phyloP scores from a whole-genome alignment of 1,140 invertebrate species.

The Augochlora pura region DNA sequence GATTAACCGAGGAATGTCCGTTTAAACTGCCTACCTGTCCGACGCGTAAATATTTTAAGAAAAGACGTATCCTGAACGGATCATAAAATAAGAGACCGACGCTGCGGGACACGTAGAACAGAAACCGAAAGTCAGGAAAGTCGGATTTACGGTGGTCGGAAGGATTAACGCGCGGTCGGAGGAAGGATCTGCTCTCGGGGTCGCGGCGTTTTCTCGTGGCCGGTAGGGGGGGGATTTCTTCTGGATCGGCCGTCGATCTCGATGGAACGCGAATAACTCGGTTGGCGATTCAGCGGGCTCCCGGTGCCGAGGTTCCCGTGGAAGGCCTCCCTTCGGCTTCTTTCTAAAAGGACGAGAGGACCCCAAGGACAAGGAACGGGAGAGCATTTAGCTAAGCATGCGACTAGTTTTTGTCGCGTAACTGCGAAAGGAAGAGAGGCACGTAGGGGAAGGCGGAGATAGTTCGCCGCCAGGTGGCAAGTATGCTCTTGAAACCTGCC shows the following conservation, averaged over 20 bases:
- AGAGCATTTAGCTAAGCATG: conserved; percentile 77
- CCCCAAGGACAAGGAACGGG: conserved; percentile 68
- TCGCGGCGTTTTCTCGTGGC: not conserved
- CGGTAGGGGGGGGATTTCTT: conserved; percentile 4
- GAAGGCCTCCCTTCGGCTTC: conserved; percentile 39
- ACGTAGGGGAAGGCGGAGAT: conserved; percentile 52
- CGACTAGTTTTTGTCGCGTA: conserved; percentile 77
- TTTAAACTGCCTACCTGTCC: too few species aligned
- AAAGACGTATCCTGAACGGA: too few species aligned
- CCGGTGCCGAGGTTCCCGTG: not conserved
- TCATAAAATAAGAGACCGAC: too few species aligned
- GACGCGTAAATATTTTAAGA: too few species aligned
- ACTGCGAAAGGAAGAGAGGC: conserved; percentile 66
- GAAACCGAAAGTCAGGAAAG: too few species aligned
- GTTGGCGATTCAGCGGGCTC: conserved; percentile 22
- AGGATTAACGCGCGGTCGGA: too few species aligned
- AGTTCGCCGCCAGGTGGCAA: conserved; percentile 71
- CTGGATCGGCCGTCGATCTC: conserved; percentile 32
- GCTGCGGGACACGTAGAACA: too few species aligned
- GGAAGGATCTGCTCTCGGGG: not conserved
- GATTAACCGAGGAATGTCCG: too few species aligned
- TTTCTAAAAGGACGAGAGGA: conserved; percentile 62
- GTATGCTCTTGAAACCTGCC: conserved; percentile 65
- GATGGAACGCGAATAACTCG: conserved; percentile 28
- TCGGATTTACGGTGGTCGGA: too few species aligned